Percentiles rank a stretch among this genome's conserved stretches.
Evolutionary conservation across 2,797 vertebrate species (phyloP).

Genomic region (Phoxinus dragarum): DNA sequence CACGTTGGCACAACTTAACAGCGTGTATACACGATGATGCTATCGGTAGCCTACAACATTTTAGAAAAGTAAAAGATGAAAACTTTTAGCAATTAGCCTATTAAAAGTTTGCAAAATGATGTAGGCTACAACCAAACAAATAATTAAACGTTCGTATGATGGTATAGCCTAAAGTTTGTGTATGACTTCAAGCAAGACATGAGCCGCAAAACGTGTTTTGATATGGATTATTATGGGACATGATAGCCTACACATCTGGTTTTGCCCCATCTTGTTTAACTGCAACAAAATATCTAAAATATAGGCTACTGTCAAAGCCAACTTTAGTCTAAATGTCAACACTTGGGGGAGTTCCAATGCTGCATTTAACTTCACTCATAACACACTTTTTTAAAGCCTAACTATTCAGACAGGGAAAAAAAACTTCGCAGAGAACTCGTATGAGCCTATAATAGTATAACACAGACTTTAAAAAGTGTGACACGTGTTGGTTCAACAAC

Average conservation of each 20-base stretch:
- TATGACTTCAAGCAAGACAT: background rate
- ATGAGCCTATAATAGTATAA: background rate
- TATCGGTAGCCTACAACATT: background rate
- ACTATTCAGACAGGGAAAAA: background rate
- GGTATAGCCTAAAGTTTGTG: background rate
- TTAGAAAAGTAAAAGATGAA: background rate
- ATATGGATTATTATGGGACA: background rate
- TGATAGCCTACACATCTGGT: background rate
- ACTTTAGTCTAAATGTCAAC: conserved; percentile 1
- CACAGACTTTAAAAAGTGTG: background rate
- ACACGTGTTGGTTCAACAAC: background rate
- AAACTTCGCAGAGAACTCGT: background rate
- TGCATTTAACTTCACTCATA: background rate
- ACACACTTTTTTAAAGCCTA: background rate
- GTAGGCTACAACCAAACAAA: background rate
- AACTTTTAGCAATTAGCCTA: background rate
- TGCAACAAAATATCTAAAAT: background rate
- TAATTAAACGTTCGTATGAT: background rate
- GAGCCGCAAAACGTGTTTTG: background rate
- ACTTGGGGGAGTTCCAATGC: conserved; percentile 34
- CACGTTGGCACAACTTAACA: background rate
- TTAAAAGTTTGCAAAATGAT: background rate
- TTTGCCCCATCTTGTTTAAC: background rate
- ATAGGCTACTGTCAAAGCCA: background rate
- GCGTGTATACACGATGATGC: background rate